Percentiles rank a stretch among this genome's conserved stretches.
phyloP scores from a whole-genome alignment of 1,140 invertebrate species.

The Trichogramma pretiosum region DNA sequence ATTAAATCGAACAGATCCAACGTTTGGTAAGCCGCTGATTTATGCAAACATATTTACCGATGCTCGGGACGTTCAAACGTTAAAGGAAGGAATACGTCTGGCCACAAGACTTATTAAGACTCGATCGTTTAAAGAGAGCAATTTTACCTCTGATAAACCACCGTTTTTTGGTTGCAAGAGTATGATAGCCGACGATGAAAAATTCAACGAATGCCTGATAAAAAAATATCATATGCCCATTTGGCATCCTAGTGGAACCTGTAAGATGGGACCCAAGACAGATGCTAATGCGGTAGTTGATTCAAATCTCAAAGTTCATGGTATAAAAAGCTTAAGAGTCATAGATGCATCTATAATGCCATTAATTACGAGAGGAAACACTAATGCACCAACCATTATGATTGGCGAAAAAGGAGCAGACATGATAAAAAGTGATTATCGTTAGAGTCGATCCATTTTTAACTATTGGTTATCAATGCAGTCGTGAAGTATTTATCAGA shows the following conservation, averaged over 20 bases:
- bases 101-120: constrained; percentile 50
- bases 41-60: constrained; percentile 68
- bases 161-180: constrained; percentile 58
- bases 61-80: constrained; percentile 49
- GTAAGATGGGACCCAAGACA: constrained; percentile 27
- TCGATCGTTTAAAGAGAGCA: constrained; percentile 48
- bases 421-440: constrained; percentile 57
- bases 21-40: constrained; percentile 57
- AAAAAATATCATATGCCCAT: not conserved
- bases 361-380: constrained; percentile 70
- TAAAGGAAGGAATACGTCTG: constrained; percentile 49
- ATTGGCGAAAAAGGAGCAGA: constrained; percentile 75
- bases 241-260: not conserved
- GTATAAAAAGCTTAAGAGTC: constrained; percentile 66
- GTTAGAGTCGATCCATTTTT: too few species aligned
- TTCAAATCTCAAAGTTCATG: constrained; percentile 68
- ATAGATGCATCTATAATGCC: constrained; percentile 82
- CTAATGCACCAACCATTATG: constrained; percentile 76
- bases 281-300: constrained; percentile 81
- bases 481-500: too few species aligned
- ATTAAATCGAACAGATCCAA: constrained; percentile 59
- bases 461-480: too few species aligned
- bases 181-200: not conserved
- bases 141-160: constrained; percentile 52
- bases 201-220: not conserved